Base-by-base conservation (phyloP, 2,797 vertebrate species). In the Ataeniobius toweri region DNA sequence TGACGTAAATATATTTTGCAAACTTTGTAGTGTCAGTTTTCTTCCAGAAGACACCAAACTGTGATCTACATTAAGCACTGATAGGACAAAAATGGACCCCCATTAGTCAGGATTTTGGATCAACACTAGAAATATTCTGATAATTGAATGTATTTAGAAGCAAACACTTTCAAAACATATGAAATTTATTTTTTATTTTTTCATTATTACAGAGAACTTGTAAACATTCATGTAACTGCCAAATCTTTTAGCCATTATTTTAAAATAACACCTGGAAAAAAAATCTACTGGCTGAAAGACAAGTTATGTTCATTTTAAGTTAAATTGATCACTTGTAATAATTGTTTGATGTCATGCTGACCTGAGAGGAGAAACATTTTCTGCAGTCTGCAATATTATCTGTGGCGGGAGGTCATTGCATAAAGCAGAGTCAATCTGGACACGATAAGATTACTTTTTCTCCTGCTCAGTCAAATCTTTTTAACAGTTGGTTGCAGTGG, bases 271-370 rank as follows among this genome's bases (percentile, higher is more conserved):
- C 18, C 20, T 67, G 63, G 63, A 36, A 41, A 67, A 22, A 41
- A 9, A 3, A 10, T 24, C 20, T 22, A 24, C 36, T 24, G 8
- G 5, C 67, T 68, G 39, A 68, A 68, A 46, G 5, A 65, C 18
- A 69, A 46, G 12, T 46, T 46, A 26, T 46, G 12, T 26, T n/a
- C 41, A 53, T 53, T 53, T 53, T 53, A 53, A 16, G 41, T 69
- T 46, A 24, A 69, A 3, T 16, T 48, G 39, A 46, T 69, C 10
- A n/a, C 41, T 46, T 69, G 41, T 69, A 26, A 46, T n/a, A 26
- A 26, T 46, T 69, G 67, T 48, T 46, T 69, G 31, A 74, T 48
- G 73, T 74, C 73, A 61, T 1, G 16, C 24, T 63, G 73, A 74
- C 73, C 56, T 61, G 56, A 22, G 41, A 31, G 31, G 9, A 48